Evolutionary conservation across 2,113 vertebrate genomes (phyloP).

Genomic region (Rissa tridactyla): DNA sequence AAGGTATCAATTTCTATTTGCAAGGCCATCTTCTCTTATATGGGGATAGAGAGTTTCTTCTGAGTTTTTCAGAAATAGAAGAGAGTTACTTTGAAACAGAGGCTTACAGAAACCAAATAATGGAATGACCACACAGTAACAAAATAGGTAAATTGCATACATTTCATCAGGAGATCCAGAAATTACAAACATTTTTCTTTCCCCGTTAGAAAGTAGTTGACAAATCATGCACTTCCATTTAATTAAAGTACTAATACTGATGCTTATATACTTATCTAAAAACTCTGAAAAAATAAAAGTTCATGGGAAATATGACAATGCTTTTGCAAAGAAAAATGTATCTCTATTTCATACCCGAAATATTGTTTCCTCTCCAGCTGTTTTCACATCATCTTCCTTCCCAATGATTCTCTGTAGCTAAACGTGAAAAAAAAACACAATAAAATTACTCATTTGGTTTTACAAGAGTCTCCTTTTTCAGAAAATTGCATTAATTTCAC

Average conservation of each 20-base stretch:
- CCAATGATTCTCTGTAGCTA: conserved; percentile 93
- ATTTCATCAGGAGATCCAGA: not conserved
- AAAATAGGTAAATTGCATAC: not conserved
- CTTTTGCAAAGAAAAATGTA: not conserved
- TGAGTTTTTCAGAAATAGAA: not conserved
- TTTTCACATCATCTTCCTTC: conserved; percentile 79
- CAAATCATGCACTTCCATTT: not conserved
- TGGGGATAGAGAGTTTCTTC: not conserved
- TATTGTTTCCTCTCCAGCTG: not conserved
- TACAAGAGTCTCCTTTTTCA: not conserved
- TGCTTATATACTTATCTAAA: not conserved
- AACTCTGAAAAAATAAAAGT: not conserved
- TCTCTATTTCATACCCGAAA: conserved; percentile 63
- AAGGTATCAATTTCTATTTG: not conserved
- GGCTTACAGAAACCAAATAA: not conserved
- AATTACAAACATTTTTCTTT: not conserved
- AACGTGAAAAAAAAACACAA: conserved; percentile 26
- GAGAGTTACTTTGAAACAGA: not conserved
- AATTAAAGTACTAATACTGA: not conserved
- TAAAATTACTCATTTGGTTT: not conserved
- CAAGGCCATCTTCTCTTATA: not conserved
- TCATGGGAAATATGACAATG: not conserved
- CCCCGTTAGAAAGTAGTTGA: not conserved
- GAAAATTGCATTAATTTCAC: not conserved
- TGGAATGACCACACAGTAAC: not conserved